Percentiles rank a stretch among this genome's conserved stretches.
phyloP scores from a whole-genome alignment of 1,140 invertebrate genomes.

The Lamellibrachia luymesi region DNA sequence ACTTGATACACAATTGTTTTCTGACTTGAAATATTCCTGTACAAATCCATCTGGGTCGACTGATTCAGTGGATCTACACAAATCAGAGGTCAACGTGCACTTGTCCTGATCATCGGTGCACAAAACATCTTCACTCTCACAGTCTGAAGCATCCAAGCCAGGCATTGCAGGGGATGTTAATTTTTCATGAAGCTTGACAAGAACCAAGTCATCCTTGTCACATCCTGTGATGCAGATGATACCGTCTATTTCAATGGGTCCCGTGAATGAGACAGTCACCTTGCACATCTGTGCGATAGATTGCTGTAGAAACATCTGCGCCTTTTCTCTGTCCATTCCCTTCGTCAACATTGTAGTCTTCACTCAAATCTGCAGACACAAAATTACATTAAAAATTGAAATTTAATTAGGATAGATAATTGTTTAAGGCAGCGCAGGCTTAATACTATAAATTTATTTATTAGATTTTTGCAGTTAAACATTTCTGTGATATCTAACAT shows the following conservation, averaged over 20 bases:
- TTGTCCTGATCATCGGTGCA: not conserved
- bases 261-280: not conserved
- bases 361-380: not conserved
- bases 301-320: not conserved
- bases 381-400: not conserved
- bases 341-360: not conserved
- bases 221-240: not conserved
- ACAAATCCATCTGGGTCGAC: not conserved
- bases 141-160: not conserved
- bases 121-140: not conserved
- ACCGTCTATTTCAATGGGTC: not conserved
- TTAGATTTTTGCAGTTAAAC: not conserved
- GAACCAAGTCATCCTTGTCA: not conserved
- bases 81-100: not conserved
- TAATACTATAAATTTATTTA: not conserved
- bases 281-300: not conserved
- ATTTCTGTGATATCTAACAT: not conserved
- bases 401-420: not conserved
- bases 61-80: not conserved
- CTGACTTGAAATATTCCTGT: not conserved
- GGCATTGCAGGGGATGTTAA: not conserved
- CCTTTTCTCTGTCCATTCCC: not conserved
- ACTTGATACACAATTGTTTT: not conserved
- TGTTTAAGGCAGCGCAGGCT: no score
- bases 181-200: constrained; percentile 5